Base-by-base conservation (phyloP, 1,140 invertebrate genomes). In the Maniola jurtina region DNA sequence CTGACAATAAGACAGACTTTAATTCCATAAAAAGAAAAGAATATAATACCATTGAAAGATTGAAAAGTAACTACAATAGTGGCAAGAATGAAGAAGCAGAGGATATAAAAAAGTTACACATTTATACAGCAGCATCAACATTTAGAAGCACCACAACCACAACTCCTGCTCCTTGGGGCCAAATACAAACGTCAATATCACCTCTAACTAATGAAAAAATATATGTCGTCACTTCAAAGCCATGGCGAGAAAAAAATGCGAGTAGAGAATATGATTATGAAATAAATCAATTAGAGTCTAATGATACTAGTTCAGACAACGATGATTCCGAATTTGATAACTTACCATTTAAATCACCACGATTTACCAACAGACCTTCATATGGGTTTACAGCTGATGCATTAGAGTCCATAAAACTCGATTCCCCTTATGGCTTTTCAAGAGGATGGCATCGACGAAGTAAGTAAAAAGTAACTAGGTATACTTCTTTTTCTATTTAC, bases 161-260 rank as follows among this genome's bases (percentile, higher is more conserved):
- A 7, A 68, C 61, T 33, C 83, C 84, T 48, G 92, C 92, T 14
- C 88, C 91, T 2, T 95, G 95, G 94, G 92, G 94, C 25, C 82
- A 92, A 71, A 91, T 94, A 62, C 92, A 94, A 80, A 92, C 95
- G n/a, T 93, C 94, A 9, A 93, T 95, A 72, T 94, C 94, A 3
- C 92, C 94, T 36, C 83, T 94, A 47, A 95, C 94, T 5, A 95
- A 94, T 70, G 95, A 96, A 86, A 95, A 94, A 83, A 92, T 96
- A 0, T 96, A 96, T 73, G 93, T 96, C 9, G 95, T 96, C 2
- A 96, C 95, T 4, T 95, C 95, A 8, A 93, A 94, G 66, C 91
- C 94, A 16, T 89, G 88, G 88, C 70, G 66, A 59, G 85, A 89
- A 16, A 72, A 77, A 35, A 83, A 85, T 70, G 62, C 60, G 10